Evolutionary conservation across 1,140 invertebrate genomes (phyloP).

Genomic region (Bombus turneri): DNA sequence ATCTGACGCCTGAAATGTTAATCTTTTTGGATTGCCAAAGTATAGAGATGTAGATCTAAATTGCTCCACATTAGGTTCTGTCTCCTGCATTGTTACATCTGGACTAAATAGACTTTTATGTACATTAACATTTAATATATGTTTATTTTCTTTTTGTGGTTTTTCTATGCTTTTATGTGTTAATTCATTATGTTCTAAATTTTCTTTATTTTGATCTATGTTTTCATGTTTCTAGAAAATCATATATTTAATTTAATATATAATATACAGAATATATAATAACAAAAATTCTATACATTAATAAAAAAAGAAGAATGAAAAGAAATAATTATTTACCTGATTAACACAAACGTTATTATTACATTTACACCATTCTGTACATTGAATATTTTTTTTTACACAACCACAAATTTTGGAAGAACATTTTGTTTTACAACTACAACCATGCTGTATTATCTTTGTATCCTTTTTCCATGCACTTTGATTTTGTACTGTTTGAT

Average conservation of each 20-base stretch:
- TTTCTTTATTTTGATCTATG: conserved; percentile 7
- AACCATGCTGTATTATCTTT: conserved; percentile 22
- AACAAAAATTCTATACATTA: not conserved
- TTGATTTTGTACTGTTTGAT: not conserved
- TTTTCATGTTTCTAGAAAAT: not conserved
- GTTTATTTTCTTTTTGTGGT: not conserved
- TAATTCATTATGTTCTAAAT: conserved; percentile 13
- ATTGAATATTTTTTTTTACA: conserved; percentile 60
- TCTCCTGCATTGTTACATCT: not conserved
- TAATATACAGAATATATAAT: not conserved
- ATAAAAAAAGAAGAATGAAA: not conserved
- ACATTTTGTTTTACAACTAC: conserved; percentile 68
- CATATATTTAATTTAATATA: not conserved
- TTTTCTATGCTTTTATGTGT: not conserved
- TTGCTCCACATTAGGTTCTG: not conserved
- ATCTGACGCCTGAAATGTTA: conserved; percentile 7
- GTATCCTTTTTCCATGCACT: too few relatives aligned
- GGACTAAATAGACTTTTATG: conserved; percentile 3
- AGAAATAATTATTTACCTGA: conserved; percentile 55
- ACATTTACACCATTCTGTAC: conserved; percentile 64
- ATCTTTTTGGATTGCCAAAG: not conserved
- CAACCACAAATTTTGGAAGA: conserved; percentile 66
- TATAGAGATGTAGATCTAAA: not conserved
- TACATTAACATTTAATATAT: not conserved
- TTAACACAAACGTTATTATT: conserved; percentile 62